Base-by-base conservation (phyloP, 2,113 vertebrate genomes). In the Dissostichus mawsoni region DNA sequence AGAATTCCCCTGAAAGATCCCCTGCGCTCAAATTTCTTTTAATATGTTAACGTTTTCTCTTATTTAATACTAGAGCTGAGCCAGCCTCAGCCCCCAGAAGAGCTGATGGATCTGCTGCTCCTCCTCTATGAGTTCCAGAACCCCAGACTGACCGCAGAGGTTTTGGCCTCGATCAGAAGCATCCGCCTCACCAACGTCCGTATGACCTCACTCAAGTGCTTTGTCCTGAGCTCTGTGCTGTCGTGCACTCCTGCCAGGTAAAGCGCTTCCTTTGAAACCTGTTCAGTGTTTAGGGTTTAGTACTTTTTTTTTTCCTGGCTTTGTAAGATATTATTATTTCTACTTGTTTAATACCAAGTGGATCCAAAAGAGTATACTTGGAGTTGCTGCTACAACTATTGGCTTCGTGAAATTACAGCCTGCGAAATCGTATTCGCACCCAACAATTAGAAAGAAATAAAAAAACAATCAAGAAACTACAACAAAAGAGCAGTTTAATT, bases 101-200 rank as follows among this genome's bases (percentile, higher is more conserved):
- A 99, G 92, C 91, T 98, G 74, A 96, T 99, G 93, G 98, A 99
- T 83, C 95, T 98, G 55, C 95, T 99, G 66, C 95, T 99, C 79
- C 97, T 99, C 67, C 94, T 99, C 36, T 98, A 98, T 0, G 98
- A 99, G 95, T 97, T 99, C 90, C 98, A 99, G 93, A 99, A 98
- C 13, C 96, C 96, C 80, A 93, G 94, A 68, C 96, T 98, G 84
- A 97, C 96, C 0, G 95, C 96, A 0, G 96, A 98, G 84, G 96
- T 98, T 70, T 17, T 99, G 69, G 85, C 93, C 64, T 96, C 96
- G 18, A 94, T 98, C 51, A 94, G 89, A 48, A 74, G 81, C 16
- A 89, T 99, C 87, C 90, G 95, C 69, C 95, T 99, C 68, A 90
- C 94, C 0, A 95, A 94, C 0, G 94, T 99, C 78, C 96, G 95